Base-by-base conservation (phyloP, 2,888 invertebrate genomes). In the Rhopalosiphum nymphaeae region DNA sequence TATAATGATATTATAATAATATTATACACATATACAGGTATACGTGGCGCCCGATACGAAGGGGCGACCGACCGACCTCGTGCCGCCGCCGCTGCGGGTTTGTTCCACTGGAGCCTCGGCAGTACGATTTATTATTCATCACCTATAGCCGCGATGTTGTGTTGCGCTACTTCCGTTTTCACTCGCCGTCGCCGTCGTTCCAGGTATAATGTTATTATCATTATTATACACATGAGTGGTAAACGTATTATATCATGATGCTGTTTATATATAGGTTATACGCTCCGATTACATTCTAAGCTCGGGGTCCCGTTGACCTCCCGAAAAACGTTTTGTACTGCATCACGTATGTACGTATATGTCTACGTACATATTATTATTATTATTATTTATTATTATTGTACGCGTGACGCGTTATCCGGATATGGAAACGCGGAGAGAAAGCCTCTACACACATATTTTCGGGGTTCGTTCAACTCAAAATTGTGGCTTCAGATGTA, bases 121-220 rank as follows among this genome's bases (percentile, higher is more conserved):
- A 9, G 21, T 21, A 78, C 21, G 36, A 78, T 36, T 78, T 36
- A 36, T 78, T 78, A 78, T 36, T 36, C 78, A 36, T 78, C 78
- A 7, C 36, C 21, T 21, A 78, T 10, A 26, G 13, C 42, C 53
- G n/a, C 49, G 25, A 25, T 29, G 36, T 21, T 56, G 44, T 56
- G 29, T 90, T 90, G 91, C 16, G 67, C 78, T 91, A 84, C 84
- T 91, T 91, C 91, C 84, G 91, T 91, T 91, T 91, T 91, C 91
- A 42, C 84, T 85, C 42, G 84, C 13, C 46, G 86, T 5, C 46
- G 85, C 21, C 78, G 36, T 21, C 42, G 36, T 36, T 36, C 78
- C 1, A 21, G 36, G 78, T 3, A 36, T 36, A n/a, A 21, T 42
- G 78, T 78, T 78, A 78, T 46, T 46, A 44, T 44, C n/a, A n/a